Percentiles rank a stretch among this genome's conserved stretches.
These are phyloP conservation scores for Centropus unirufus DNA, from an alignment of 2,113 vertebrate genomes.

Conservation along the genomic window DNA sequence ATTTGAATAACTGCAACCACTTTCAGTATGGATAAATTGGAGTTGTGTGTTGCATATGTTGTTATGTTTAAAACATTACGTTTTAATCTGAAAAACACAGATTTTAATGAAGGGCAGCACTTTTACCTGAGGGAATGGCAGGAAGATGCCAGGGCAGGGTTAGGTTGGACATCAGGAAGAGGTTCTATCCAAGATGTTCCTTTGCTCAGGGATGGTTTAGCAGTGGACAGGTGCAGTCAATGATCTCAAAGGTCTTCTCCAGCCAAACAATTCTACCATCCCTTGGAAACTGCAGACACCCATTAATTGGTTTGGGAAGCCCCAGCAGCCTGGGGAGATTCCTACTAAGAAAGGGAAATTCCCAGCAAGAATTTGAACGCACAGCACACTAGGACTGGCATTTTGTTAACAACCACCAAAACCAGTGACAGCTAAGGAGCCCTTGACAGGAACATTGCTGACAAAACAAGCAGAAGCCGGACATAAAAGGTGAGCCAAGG, in stretches of 20 bases:
- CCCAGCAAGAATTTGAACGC: neutral
- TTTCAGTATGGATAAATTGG: neutral
- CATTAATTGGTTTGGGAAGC: neutral
- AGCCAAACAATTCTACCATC: neutral
- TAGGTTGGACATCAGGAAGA: too few species aligned
- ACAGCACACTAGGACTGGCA: neutral
- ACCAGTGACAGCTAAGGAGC: neutral
- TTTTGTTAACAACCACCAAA: neutral
- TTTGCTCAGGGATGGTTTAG: neutral
- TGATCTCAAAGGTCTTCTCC: too few species aligned
- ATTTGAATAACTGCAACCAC: neutral
- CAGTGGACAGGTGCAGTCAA: too few species aligned
- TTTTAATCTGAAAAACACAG: neutral
- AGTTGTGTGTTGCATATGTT: accelerated
- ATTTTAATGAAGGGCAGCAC: neutral
- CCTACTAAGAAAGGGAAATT: neutral
- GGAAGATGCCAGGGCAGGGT: too few species aligned
- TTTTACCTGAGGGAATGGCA: too few species aligned
- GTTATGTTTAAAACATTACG: neutral
- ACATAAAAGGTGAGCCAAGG: accelerated
- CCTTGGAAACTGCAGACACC: neutral
- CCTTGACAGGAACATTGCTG: neutral
- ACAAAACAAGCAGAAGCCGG: neutral
- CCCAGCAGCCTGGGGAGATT: neutral
- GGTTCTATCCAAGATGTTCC: neutral